phyloP scores from a whole-genome alignment of 2,113 vertebrate genomes.

The Ptilonorhynchus violaceus region DNA sequence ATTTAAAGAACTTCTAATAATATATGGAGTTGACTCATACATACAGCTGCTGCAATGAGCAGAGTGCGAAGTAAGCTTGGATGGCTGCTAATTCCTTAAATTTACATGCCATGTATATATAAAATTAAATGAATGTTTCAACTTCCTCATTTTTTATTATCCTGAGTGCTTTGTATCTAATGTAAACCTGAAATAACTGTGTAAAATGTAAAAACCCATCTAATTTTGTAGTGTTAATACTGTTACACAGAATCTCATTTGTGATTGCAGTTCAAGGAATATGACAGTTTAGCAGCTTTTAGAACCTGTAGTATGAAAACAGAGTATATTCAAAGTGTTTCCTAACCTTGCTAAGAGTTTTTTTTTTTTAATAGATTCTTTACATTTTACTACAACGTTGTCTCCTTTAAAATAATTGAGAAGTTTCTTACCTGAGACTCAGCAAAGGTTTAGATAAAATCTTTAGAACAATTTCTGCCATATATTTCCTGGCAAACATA shows the following conservation, averaged over 20 bases:
- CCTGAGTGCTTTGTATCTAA: not conserved
- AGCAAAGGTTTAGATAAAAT: not conserved
- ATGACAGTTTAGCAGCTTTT: not conserved
- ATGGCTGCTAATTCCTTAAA: not conserved
- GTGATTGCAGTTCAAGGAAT: not conserved
- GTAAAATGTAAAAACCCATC: not conserved
- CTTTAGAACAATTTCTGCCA: not conserved
- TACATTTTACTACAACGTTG: not conserved
- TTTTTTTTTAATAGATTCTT: not conserved
- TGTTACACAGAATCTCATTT: not conserved
- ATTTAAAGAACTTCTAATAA: conserved; percentile 10
- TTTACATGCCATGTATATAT: not conserved
- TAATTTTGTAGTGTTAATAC: not conserved
- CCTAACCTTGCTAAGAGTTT: not conserved
- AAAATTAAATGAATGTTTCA: not conserved
- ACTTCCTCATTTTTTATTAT: conserved; percentile 12
- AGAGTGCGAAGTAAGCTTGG: not conserved
- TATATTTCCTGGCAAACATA: not conserved
- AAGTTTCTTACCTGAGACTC: not conserved
- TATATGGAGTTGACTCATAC: not conserved
- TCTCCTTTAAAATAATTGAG: not conserved
- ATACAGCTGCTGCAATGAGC: not conserved
- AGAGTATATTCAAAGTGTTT: not conserved
- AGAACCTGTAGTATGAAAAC: not conserved
- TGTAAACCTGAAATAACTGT: not conserved